phyloP scores from a whole-genome alignment of 2,797 vertebrate genomes.

The Rhincodon typus region DNA sequence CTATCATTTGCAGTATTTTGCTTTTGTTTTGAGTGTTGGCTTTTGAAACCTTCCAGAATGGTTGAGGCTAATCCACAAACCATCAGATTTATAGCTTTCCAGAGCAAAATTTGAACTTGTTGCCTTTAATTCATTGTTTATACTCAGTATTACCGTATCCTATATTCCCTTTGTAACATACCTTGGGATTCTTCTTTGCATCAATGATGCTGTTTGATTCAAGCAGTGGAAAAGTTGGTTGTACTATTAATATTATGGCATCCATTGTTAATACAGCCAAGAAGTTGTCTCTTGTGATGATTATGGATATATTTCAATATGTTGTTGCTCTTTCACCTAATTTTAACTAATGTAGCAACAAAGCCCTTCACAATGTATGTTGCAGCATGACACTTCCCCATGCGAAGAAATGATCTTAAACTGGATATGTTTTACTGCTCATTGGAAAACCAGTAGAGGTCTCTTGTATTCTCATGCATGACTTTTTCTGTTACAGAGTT shows the following conservation, averaged over 20 bases:
- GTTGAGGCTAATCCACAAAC: not conserved
- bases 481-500: constrained; percentile 72
- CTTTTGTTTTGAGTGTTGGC: not conserved
- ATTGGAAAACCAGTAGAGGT: not conserved
- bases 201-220: not conserved
- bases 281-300: not conserved
- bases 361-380: not conserved
- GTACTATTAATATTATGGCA: not conserved
- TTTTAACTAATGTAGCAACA: not conserved
- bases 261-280: not conserved
- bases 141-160: not conserved
- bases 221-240: not conserved
- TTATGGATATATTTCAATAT: not conserved
- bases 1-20: too few relatives aligned
- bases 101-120: not conserved
- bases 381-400: not conserved
- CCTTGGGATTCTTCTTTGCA: not conserved
- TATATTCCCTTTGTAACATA: not conserved
- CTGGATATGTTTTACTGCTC: not conserved
- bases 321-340: not conserved
- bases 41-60: not conserved
- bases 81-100: not conserved
- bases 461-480: constrained; percentile 38
- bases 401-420: not conserved
- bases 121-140: not conserved